These are phyloP conservation scores for Antechinus stuartii DNA, from an alignment of 2,113 vertebrate genomes.

Conservation along the genomic window DNA sequence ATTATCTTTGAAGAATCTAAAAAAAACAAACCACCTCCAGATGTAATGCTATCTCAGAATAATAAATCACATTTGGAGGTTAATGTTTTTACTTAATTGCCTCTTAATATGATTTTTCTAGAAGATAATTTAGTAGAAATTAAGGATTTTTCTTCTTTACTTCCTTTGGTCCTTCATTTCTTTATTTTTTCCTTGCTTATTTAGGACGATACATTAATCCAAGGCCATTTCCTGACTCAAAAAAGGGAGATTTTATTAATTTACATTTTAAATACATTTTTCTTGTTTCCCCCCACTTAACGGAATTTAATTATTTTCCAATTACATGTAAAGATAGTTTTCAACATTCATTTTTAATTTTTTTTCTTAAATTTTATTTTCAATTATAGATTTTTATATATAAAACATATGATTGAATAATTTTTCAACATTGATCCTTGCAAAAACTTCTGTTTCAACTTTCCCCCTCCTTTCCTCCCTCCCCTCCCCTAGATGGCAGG, in stretches of 20 bases:
- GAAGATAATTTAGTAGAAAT: slow-evolving; percentile 24
- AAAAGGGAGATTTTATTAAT: slow-evolving; percentile 5
- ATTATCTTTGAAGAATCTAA: slow-evolving; percentile 51
- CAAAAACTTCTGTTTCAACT: too few relatives aligned
- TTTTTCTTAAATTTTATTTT: too few relatives aligned
- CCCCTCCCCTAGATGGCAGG: too few relatives aligned
- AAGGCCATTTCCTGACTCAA: background rate
- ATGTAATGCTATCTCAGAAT: background rate
- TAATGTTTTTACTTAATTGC: slow-evolving; percentile 30
- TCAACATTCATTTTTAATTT: too few relatives aligned
- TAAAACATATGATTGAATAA: too few relatives aligned
- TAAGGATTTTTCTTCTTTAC: background rate
- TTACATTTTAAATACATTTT: background rate
- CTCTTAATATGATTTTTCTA: slow-evolving; percentile 24
- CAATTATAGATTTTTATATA: too few relatives aligned
- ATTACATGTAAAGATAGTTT: too few relatives aligned
- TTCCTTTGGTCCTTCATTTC: too few relatives aligned
- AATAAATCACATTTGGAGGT: background rate
- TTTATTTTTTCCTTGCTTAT: slow-evolving; percentile 5
- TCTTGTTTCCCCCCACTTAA: too few relatives aligned
- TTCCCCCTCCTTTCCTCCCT: too few relatives aligned
- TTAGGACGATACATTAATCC: slow-evolving; percentile 34
- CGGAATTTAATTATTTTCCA: too few relatives aligned
- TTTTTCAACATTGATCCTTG: too few relatives aligned
- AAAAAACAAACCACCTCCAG: background rate